phyloP scores from a whole-genome alignment of 2,888 invertebrate genomes.

The Cantharis flavilabris region DNA sequence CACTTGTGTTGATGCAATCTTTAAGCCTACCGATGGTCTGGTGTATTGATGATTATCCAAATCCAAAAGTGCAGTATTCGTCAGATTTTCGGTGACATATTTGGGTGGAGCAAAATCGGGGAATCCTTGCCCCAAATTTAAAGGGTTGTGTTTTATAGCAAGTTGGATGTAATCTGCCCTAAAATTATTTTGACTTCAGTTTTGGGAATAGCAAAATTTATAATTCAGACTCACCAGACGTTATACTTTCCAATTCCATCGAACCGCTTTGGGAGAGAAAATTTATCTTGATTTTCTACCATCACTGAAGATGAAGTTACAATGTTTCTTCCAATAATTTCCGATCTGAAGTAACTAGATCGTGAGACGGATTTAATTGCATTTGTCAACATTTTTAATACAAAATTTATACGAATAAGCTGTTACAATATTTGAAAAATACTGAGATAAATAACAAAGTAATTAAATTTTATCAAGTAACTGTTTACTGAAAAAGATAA shows the following conservation, averaged over 20 bases:
- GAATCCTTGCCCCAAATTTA: constrained; percentile 95
- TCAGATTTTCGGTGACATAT: background rate
- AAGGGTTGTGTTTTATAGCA: constrained; percentile 67
- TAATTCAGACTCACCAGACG: background rate
- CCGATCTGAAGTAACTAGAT: background rate
- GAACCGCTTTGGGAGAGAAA: background rate
- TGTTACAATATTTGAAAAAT: background rate
- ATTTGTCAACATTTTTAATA: background rate
- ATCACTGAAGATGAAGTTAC: background rate
- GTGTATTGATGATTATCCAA: background rate
- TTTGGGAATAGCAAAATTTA: background rate
- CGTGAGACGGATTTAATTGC: background rate
- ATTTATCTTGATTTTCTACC: background rate
- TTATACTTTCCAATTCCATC: background rate
- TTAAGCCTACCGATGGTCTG: background rate
- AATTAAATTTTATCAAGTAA: background rate
- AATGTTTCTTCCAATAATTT: background rate
- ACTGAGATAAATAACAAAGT: background rate
- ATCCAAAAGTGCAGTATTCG: background rate
- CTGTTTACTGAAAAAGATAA: background rate
- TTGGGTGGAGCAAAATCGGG: constrained; percentile 87
- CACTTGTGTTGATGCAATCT: background rate
- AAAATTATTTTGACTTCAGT: background rate
- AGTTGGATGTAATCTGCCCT: constrained; percentile 69
- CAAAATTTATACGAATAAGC: background rate